Evolutionary conservation across 2,888 invertebrate species (phyloP).

Genomic region (Aphodius granarius): DNA sequence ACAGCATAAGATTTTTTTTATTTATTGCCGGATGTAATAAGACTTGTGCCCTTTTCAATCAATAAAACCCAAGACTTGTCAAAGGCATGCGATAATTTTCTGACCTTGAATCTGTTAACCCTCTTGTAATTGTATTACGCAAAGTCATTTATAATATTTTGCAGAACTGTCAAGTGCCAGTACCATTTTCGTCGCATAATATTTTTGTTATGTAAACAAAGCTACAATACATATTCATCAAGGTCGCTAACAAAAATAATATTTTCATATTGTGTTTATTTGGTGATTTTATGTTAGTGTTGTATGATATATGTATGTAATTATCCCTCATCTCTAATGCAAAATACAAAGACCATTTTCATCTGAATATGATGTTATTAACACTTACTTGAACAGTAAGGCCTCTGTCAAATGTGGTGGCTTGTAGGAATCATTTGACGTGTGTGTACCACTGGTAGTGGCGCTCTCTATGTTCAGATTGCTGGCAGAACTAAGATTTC

Average conservation of each 20-base stretch:
- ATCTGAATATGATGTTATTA: too few species aligned
- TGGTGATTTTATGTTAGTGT: too few species aligned
- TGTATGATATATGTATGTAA: too few species aligned
- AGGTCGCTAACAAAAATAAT: too few species aligned
- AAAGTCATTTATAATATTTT: neutral
- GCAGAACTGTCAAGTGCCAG: neutral
- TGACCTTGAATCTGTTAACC: neutral
- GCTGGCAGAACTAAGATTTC: constrained; percentile 62
- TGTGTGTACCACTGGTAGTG: constrained; percentile 55
- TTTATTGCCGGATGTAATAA: neutral
- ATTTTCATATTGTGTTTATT: too few species aligned
- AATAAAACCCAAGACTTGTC: neutral
- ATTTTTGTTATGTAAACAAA: neutral
- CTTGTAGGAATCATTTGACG: constrained; percentile 54
- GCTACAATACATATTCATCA: neutral
- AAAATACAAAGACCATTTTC: too few species aligned
- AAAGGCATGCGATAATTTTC: neutral
- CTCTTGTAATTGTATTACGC: neutral
- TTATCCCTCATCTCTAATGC: too few species aligned
- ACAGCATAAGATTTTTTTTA: too few species aligned
- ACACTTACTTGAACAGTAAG: constrained; percentile 56
- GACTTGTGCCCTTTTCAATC: neutral
- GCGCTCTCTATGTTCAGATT: constrained; percentile 60
- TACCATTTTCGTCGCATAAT: neutral
- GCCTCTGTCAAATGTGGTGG: constrained; percentile 63